Percentiles rank a stretch among this genome's conserved stretches.
phyloP scores from a whole-genome alignment of 2,888 invertebrate genomes.

The Nomada hirtipes region DNA sequence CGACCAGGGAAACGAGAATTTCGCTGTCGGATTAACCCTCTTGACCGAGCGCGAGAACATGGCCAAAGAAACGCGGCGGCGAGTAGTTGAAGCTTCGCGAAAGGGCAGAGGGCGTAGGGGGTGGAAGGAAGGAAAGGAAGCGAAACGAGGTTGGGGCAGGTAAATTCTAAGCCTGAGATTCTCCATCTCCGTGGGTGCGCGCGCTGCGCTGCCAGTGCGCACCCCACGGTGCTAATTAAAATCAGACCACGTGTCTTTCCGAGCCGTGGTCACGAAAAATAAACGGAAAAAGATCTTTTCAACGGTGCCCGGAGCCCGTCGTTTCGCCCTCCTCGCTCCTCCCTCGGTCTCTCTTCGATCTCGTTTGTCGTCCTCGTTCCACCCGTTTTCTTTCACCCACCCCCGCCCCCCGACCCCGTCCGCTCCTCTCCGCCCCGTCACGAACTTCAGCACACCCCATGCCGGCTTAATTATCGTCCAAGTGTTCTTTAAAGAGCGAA shows the following conservation, averaged over 20 bases:
- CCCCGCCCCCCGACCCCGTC: conserved; percentile 26
- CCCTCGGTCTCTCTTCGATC: neutral
- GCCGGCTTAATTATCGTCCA: conserved; percentile 81
- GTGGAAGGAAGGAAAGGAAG: conserved; percentile 56
- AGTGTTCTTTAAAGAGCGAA: conserved; percentile 84
- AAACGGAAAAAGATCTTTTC: conserved; percentile 81
- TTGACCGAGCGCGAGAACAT: conserved; percentile 66
- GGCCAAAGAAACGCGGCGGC: conserved; percentile 49
- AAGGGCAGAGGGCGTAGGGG: neutral
- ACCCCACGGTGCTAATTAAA: conserved; percentile 78
- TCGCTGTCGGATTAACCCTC: conserved; percentile 65
- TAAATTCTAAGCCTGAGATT: conserved; percentile 76
- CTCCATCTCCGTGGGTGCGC: conserved; percentile 66
- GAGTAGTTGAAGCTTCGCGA: neutral
- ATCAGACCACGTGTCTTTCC: conserved; percentile 80
- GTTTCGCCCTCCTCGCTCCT: conserved; percentile 23
- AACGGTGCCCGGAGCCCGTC: conserved; percentile 66
- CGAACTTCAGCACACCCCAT: conserved; percentile 61
- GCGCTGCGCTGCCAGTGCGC: conserved; percentile 65
- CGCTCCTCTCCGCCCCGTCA: conserved; percentile 27
- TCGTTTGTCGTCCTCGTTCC: conserved; percentile 28
- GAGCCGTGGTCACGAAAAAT: conserved; percentile 79
- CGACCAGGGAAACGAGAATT: conserved; percentile 47
- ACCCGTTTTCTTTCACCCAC: conserved; percentile 23
- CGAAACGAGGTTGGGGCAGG: conserved; percentile 52